phyloP scores from a whole-genome alignment of 2,113 vertebrate genomes.

The Colius striatus region DNA sequence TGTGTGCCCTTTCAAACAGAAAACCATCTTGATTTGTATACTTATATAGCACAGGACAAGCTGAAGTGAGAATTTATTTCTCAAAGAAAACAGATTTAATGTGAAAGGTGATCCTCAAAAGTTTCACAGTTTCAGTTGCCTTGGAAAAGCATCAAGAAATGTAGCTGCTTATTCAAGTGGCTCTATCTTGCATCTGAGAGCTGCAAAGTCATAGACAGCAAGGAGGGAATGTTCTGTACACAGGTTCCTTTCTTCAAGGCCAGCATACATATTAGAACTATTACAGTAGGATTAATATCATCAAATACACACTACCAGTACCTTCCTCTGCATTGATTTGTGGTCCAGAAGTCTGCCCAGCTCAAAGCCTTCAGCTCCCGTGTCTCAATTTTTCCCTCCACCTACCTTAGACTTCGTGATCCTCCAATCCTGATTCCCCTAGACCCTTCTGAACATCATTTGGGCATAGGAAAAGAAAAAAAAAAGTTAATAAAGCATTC shows the following conservation, averaged over 20 bases:
- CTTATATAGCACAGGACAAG: background rate
- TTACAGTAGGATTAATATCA: background rate
- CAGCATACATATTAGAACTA: rapidly evolving
- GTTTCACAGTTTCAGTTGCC: background rate
- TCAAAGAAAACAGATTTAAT: constrained; percentile 33
- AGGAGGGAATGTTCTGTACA: background rate
- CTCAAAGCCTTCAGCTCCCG: background rate
- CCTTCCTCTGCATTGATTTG: background rate
- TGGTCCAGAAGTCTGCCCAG: background rate
- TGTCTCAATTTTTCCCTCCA: background rate
- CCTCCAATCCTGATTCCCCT: background rate
- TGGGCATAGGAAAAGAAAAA: background rate
- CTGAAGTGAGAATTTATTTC: constrained; percentile 44
- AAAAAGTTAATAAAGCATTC: background rate
- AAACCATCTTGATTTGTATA: constrained; percentile 25
- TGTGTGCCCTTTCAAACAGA: constrained; percentile 14
- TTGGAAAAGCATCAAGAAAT: background rate
- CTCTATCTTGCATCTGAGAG: background rate
- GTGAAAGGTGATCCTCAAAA: constrained; percentile 41
- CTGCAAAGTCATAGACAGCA: rapidly evolving
- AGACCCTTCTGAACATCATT: background rate
- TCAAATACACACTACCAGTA: background rate
- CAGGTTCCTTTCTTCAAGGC: background rate
- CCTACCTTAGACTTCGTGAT: no score
- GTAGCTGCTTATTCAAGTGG: background rate